A percentile compares a stretch with the other conserved stretches of the same genome.
Evolutionary conservation across 2,797 vertebrate species (phyloP).

Genomic region (Phoxinus dragarum): DNA sequence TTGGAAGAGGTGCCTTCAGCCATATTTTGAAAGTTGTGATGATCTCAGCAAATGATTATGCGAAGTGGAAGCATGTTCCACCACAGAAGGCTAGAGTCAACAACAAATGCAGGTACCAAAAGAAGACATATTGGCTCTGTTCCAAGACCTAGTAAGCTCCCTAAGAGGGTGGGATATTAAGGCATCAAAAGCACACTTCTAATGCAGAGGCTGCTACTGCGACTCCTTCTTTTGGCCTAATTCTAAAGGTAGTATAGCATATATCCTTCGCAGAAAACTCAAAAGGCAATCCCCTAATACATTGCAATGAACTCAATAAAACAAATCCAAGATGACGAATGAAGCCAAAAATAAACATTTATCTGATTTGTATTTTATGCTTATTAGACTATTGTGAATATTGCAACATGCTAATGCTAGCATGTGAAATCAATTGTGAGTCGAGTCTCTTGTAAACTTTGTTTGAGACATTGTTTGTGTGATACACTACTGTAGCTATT

Average conservation of each 20-base stretch:
- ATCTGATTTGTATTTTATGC: no score
- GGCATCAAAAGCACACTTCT: neutral
- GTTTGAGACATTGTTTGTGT: no score
- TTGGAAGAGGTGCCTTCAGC: neutral
- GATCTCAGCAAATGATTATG: slow-evolving; percentile 7
- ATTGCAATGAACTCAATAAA: neutral
- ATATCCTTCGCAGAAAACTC: neutral
- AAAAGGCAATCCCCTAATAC: neutral
- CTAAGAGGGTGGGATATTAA: neutral
- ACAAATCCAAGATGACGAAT: neutral
- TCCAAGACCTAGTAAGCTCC: neutral
- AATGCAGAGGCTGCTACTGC: neutral
- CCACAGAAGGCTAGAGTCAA: neutral
- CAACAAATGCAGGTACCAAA: neutral
- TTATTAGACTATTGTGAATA: no score
- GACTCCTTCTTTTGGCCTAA: neutral
- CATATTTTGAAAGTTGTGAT: slow-evolving; percentile 3
- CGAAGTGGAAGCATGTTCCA: neutral
- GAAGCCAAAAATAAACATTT: no score
- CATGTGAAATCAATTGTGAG: neutral
- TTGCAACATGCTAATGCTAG: neutral
- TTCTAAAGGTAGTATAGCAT: neutral
- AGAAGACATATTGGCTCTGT: neutral
- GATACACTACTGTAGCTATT: no score
- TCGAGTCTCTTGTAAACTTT: neutral